Conservation (phyloP, 2,888 invertebrate genomes). For the Reticulitermes lucifugus region DNA sequence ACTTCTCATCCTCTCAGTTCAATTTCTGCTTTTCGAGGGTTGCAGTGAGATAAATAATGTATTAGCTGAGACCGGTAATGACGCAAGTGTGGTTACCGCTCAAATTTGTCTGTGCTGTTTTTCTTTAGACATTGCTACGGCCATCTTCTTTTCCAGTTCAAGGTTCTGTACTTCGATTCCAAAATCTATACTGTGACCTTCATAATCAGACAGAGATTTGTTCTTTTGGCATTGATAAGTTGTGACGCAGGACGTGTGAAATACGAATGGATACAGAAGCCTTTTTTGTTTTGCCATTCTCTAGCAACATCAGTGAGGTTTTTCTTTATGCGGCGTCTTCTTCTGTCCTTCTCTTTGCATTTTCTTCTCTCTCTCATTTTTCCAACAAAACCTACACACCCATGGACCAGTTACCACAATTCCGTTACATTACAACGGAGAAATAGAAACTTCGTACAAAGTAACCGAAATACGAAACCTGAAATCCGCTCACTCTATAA, state of each 20-base stretch:
- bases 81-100: too few relatives aligned
- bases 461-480: too few relatives aligned
- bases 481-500: too few relatives aligned
- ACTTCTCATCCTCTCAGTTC: too few relatives aligned
- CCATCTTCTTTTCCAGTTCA: too few relatives aligned
- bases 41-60: too few relatives aligned
- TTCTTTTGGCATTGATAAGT: slow-evolving; percentile 8
- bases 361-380: neutral
- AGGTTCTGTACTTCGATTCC: neutral
- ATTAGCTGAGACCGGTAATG: too few relatives aligned
- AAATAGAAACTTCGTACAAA: neutral
- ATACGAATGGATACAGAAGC: neutral
- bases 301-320: neutral
- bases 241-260: neutral
- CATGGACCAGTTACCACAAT: neutral
- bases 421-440: neutral
- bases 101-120: too few relatives aligned
- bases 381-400: too few relatives aligned
- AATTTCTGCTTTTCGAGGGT: too few relatives aligned
- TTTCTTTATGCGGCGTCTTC: neutral
- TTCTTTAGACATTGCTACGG: too few relatives aligned
- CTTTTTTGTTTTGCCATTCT: neutral
- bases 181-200: slow-evolving; percentile 2
- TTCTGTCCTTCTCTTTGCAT: neutral
- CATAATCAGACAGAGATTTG: neutral